phyloP scores from a whole-genome alignment of 1,140 invertebrate genomes.

The Zaprionus davidi region DNA sequence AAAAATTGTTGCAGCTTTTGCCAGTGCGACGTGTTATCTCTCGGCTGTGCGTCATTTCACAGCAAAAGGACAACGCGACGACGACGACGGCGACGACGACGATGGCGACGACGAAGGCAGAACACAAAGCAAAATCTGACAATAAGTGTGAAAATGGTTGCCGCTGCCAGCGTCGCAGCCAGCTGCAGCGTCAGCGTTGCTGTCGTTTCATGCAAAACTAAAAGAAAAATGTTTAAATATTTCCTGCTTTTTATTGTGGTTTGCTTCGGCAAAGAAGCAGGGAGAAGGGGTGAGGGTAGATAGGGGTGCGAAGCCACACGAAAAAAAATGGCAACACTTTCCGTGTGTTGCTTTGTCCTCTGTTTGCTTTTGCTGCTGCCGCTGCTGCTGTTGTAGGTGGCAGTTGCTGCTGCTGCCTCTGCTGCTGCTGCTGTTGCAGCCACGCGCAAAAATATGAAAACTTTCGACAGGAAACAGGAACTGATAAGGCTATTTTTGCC shows the following conservation, averaged over 20 bases:
- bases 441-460: constrained; percentile 81
- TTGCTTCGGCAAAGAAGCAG: not conserved
- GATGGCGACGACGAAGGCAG: constrained; percentile 41
- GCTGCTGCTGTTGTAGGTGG: constrained; percentile 8
- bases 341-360: constrained; percentile 72
- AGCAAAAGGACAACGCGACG: constrained; percentile 49
- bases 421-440: constrained; percentile 54
- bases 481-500: constrained; percentile 83
- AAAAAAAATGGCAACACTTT: constrained; percentile 79
- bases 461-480: constrained; percentile 84
- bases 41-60: constrained; percentile 80
- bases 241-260: constrained; percentile 84
- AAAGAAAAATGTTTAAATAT: constrained; percentile 84
- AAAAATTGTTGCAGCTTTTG: constrained; percentile 68
- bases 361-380: constrained; percentile 63
- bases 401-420: constrained; percentile 21
- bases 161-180: constrained; percentile 29
- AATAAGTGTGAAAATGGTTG: constrained; percentile 80
- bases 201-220: constrained; percentile 71
- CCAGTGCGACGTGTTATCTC: constrained; percentile 71
- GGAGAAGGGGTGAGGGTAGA: constrained; percentile 23
- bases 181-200: constrained; percentile 13
- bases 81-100: not conserved
- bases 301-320: constrained; percentile 12
- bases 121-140: constrained; percentile 80